Conservation (phyloP, 2,113 vertebrate genomes). For the Pangasianodon hypophthalmus region DNA sequence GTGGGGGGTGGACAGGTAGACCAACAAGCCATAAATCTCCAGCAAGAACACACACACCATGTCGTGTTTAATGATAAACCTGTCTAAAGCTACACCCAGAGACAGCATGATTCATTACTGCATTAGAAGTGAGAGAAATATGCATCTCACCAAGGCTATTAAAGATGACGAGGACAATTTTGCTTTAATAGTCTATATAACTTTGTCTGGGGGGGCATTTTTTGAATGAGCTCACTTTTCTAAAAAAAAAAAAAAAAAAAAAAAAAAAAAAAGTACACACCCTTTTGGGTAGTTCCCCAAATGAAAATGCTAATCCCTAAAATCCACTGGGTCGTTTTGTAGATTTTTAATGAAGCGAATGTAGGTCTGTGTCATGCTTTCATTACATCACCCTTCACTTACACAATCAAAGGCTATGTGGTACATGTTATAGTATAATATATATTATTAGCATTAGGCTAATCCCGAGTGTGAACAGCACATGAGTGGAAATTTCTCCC, state of each 20-base stretch:
- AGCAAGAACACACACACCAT: constrained; percentile 9
- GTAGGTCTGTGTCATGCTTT: neutral
- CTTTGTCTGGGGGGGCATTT: neutral
- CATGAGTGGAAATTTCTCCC: neutral
- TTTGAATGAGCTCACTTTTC: constrained; percentile 25
- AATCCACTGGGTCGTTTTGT: neutral
- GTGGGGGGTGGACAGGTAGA: constrained; percentile 13
- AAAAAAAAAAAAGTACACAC: neutral
- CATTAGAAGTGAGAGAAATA: constrained; percentile 28
- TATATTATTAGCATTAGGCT: neutral
- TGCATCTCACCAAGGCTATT: constrained; percentile 21
- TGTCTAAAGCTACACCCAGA: constrained; percentile 28
- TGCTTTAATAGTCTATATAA: constrained; percentile 29
- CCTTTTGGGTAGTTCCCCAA: neutral
- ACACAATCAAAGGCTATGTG: neutral
- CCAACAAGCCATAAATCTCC: constrained; percentile 40
- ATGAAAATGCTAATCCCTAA: constrained; percentile 14
- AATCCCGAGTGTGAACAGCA: neutral
- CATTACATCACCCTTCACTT: neutral
- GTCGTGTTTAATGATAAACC: constrained; percentile 39
- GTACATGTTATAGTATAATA: too few relatives aligned
- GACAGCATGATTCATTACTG: constrained; percentile 34
- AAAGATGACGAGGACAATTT: constrained; percentile 22
- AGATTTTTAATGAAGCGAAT: neutral
- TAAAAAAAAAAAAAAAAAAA: too few relatives aligned